Conservation (phyloP, 2,797 vertebrate species). For the Chelonia mydas region DNA sequence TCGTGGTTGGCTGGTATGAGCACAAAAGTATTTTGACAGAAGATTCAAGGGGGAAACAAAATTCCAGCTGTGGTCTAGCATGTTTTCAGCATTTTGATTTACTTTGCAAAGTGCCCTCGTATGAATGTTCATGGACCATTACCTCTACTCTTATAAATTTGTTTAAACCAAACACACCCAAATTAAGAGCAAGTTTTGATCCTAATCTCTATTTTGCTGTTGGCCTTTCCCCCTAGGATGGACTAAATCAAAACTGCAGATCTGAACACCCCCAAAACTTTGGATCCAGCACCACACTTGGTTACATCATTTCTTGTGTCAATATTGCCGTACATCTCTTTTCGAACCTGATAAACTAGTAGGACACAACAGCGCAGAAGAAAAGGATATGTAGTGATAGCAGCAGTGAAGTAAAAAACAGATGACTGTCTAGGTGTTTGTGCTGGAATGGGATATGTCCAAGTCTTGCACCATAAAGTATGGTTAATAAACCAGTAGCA, state of each 20-base stretch:
- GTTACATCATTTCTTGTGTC: background rate
- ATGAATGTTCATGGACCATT: background rate
- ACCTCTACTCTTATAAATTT: background rate
- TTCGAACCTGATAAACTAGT: background rate
- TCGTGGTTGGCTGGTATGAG: background rate
- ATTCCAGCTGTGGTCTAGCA: background rate
- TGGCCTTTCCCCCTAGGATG: background rate
- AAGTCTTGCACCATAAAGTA: background rate
- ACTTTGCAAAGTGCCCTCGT: background rate
- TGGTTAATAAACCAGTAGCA: slow-evolving; percentile 8
- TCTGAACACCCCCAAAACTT: background rate
- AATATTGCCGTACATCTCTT: background rate
- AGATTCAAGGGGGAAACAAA: background rate
- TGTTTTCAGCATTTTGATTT: background rate
- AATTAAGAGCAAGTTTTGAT: background rate
- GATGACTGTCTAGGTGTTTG: background rate
- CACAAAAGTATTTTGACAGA: background rate
- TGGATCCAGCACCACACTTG: background rate
- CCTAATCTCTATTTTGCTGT: background rate
- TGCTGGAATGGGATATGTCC: background rate
- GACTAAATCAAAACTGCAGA: background rate
- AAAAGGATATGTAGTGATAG: slow-evolving; percentile 1
- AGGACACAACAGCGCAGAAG: background rate
- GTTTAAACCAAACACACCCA: background rate
- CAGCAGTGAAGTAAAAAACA: background rate